Percentiles rank a stretch among this genome's conserved stretches.
Conservation (phyloP, 2,888 invertebrate species). For the Synanthedon vespiformis region DNA sequence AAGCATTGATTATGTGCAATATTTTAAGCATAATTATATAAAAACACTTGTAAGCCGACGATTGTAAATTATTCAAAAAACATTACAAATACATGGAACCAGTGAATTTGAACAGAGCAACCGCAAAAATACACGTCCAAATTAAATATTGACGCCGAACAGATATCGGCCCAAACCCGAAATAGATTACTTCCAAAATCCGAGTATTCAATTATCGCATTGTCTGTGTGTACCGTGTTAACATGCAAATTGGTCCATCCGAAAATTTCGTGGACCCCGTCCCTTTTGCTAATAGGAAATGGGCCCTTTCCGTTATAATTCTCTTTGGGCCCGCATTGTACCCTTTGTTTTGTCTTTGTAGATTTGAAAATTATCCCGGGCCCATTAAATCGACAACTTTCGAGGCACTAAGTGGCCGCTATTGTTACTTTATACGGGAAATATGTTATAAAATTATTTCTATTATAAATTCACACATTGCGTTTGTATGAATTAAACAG, state of each 20-base stretch:
- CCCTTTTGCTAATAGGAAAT: slow-evolving; percentile 50
- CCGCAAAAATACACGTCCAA: slow-evolving; percentile 16
- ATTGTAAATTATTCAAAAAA: no score
- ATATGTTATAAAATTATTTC: not conserved
- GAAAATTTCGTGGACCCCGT: slow-evolving; percentile 40
- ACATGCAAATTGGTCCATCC: slow-evolving; percentile 58
- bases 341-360: slow-evolving; percentile 45
- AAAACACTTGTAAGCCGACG: no score
- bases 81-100: no score
- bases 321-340: slow-evolving; percentile 22
- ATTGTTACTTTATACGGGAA: not conserved
- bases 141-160: slow-evolving; percentile 34
- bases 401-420: slow-evolving; percentile 13
- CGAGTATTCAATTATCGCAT: slow-evolving; percentile 50
- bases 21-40: no score
- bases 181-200: slow-evolving; percentile 38
- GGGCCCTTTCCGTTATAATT: slow-evolving; percentile 51
- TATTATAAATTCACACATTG: not conserved
- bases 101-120: not conserved
- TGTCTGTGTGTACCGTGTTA: slow-evolving; percentile 35
- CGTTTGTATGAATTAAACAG: no score
- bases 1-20: no score
- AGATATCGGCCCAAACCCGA: slow-evolving; percentile 10
- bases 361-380: slow-evolving; percentile 40
- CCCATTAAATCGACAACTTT: slow-evolving; percentile 34